Conservation (phyloP, 2,797 vertebrate genomes). For the Eulemur coronatus region DNA sequence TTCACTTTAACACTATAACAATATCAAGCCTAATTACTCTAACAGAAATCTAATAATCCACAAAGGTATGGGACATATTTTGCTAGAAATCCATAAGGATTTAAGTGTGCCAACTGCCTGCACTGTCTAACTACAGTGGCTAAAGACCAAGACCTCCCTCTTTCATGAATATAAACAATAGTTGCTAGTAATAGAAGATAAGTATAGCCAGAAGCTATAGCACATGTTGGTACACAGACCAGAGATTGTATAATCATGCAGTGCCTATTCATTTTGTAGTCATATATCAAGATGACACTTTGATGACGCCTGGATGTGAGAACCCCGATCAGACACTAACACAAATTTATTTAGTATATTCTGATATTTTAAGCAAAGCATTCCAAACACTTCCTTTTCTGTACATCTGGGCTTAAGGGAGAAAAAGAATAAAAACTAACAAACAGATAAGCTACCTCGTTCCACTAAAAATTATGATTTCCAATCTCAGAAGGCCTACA, state of each 20-base stretch:
- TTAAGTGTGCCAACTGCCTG: not conserved
- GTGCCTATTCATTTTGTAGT: not conserved
- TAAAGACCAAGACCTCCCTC: not conserved
- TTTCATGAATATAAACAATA: not conserved
- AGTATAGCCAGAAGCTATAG: not conserved
- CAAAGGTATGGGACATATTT: not conserved
- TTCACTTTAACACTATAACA: conserved; percentile 8
- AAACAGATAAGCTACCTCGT: not conserved
- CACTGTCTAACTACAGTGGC: not conserved
- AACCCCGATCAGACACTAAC: not conserved
- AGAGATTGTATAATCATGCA: not conserved
- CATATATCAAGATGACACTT: not conserved
- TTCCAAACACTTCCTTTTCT: not conserved
- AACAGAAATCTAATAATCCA: conserved; percentile 15
- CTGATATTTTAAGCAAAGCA: conserved; percentile 11
- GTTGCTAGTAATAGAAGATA: not conserved
- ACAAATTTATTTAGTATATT: conserved; percentile 1
- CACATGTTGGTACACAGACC: not conserved
- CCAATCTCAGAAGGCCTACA: conserved; percentile 24
- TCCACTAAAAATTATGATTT: conserved; percentile 37
- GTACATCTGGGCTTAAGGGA: not conserved
- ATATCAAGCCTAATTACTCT: not conserved
- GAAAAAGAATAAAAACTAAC: not conserved
- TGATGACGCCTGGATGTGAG: not conserved
- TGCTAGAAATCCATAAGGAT: not conserved